phyloP scores from a whole-genome alignment of 2,113 vertebrate genomes.

The Ciconia stormi region DNA sequence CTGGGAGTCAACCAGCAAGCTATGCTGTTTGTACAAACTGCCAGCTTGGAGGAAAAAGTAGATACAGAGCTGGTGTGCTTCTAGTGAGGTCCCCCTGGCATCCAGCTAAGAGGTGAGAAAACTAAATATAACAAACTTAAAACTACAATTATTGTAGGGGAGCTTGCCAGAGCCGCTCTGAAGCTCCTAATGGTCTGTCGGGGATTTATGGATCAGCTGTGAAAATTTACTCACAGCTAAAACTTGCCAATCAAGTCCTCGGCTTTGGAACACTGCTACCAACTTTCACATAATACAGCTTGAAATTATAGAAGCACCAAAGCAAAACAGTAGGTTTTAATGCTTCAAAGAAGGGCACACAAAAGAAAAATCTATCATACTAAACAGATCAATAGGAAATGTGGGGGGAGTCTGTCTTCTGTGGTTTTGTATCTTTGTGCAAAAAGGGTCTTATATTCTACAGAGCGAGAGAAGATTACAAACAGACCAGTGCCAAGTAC shows the following conservation, averaged over 20 bases:
- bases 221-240: conserved; percentile 66
- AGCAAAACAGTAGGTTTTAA: not conserved
- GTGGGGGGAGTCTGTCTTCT: not conserved
- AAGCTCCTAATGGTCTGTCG: conserved; percentile 63
- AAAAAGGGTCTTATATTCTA: not conserved
- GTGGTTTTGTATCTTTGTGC: not conserved
- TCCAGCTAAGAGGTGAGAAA: conserved; percentile 52
- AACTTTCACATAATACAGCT: not conserved
- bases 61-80: not conserved
- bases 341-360: not conserved
- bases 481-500: not conserved
- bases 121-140: conserved; percentile 67
- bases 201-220: conserved; percentile 73
- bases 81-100: not conserved
- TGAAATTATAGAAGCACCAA: not conserved
- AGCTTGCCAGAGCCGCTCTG: conserved; percentile 46
- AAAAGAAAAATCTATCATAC: not conserved
- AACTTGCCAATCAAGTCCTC: conserved; percentile 64
- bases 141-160: conserved; percentile 63
- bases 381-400: not conserved
- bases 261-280: conserved; percentile 15
- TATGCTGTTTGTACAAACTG: not conserved
- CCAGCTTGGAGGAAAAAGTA: not conserved
- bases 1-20: not conserved
- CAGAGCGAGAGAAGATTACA: not conserved